Conservation (phyloP, 2,797 vertebrate species). For the Enteromius fasciolatus region DNA sequence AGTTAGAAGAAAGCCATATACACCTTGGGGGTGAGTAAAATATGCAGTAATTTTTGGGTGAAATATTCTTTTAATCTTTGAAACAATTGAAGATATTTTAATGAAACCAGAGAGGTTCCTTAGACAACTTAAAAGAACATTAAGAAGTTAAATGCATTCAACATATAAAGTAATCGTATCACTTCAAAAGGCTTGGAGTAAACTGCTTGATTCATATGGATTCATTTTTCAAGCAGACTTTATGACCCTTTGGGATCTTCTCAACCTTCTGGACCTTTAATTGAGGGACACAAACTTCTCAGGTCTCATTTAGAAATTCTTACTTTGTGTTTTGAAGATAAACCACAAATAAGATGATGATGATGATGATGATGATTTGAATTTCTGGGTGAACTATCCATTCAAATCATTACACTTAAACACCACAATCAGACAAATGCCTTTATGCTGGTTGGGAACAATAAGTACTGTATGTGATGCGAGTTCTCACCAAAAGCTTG, state of each 20-base stretch:
- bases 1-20: too few species aligned
- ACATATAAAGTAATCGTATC: not conserved
- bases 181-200: not conserved
- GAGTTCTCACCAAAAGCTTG: slow-evolving; percentile 78
- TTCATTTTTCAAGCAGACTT: not conserved
- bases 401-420: not conserved
- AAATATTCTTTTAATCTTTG: too few species aligned
- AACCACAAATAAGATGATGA: too few species aligned
- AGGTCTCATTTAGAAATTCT: not conserved
- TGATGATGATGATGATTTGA: not conserved
- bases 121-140: not conserved
- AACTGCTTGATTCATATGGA: not conserved
- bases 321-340: not conserved
- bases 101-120: not conserved
- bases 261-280: not conserved
- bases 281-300: not conserved
- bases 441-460: not conserved
- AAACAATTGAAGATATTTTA: too few species aligned
- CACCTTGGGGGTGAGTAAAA: too few species aligned
- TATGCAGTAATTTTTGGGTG: too few species aligned
- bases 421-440: not conserved
- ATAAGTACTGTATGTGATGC: not conserved
- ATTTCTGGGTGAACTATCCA: not conserved
- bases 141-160: not conserved
- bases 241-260: not conserved